Conservation (phyloP, 2,797 vertebrate genomes). For the Sebastes minor region DNA sequence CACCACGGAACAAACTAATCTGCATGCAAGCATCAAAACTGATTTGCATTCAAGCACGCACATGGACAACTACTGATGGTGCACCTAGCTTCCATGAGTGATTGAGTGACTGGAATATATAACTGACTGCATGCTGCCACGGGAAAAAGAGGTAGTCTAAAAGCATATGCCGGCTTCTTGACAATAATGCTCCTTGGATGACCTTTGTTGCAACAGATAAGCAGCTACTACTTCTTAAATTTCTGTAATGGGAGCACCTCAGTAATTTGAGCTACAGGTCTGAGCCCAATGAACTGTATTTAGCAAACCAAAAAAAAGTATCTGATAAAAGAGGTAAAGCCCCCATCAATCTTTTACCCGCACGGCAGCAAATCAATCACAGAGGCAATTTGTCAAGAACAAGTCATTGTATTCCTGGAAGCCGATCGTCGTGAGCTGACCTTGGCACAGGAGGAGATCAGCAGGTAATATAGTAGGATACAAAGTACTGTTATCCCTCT, state of each 20-base stretch:
- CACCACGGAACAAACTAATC: slow-evolving; percentile 7
- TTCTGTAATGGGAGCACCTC: neutral
- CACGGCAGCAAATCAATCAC: slow-evolving; percentile 11
- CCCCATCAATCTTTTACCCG: neutral
- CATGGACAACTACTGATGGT: neutral
- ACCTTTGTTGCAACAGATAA: neutral
- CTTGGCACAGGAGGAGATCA: neutral
- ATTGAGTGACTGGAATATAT: neutral
- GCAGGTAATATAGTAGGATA: neutral
- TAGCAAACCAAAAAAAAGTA: slow-evolving; percentile 1
- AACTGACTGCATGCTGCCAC: neutral
- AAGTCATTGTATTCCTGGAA: neutral
- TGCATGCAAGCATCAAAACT: slow-evolving; percentile 2
- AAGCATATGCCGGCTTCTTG: neutral
- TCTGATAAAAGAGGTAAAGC: neutral
- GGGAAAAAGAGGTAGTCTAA: neutral
- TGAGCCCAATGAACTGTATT: neutral
- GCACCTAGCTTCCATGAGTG: neutral
- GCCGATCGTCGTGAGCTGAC: neutral
- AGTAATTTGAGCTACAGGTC: neutral
- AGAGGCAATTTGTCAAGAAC: neutral
- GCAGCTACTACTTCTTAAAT: neutral
- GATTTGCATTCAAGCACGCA: slow-evolving; percentile 23
- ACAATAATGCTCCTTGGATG: neutral
- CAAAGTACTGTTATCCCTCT: neutral